phyloP scores from a whole-genome alignment of 2,797 vertebrate species.

The Pipistrellus pygmaeus region DNA sequence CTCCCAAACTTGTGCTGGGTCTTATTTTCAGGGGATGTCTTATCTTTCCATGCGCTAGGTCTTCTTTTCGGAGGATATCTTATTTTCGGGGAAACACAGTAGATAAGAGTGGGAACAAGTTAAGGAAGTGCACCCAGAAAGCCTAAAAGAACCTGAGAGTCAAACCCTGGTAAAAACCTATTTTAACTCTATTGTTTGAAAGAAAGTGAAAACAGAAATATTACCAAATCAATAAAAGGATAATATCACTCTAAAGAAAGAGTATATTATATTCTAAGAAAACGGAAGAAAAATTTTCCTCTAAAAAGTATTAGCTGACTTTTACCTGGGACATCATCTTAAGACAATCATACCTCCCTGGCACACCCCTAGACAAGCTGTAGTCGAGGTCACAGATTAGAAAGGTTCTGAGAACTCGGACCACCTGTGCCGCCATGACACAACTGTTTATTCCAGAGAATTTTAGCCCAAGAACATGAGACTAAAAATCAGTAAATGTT shows the following conservation, averaged over 20 bases:
- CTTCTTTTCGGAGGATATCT: too few species aligned
- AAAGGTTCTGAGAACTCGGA: not conserved
- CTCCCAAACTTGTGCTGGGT: too few species aligned
- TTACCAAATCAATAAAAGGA: not conserved
- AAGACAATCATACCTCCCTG: not conserved
- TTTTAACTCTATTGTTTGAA: slow-evolving; percentile 40
- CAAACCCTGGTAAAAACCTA: slow-evolving; percentile 12
- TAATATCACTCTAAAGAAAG: slow-evolving; percentile 39
- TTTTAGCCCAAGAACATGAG: not conserved
- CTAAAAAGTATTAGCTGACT: slow-evolving; percentile 11
- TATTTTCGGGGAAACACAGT: too few species aligned
- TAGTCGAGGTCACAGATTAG: not conserved
- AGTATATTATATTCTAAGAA: not conserved
- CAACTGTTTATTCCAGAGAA: not conserved
- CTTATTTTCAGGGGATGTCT: too few species aligned
- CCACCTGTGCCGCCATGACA: not conserved
- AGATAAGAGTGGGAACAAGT: not conserved
- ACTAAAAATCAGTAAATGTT: not conserved
- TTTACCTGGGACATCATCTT: slow-evolving; percentile 12
- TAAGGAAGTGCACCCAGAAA: not conserved
- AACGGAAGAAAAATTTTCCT: not conserved
- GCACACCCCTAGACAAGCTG: not conserved
- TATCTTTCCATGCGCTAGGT: too few species aligned
- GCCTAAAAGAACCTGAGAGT: not conserved
- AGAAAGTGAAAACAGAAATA: slow-evolving; percentile 39